Evolutionary conservation across 2,888 invertebrate species (phyloP).

Genomic region (Agrochola lota): DNA sequence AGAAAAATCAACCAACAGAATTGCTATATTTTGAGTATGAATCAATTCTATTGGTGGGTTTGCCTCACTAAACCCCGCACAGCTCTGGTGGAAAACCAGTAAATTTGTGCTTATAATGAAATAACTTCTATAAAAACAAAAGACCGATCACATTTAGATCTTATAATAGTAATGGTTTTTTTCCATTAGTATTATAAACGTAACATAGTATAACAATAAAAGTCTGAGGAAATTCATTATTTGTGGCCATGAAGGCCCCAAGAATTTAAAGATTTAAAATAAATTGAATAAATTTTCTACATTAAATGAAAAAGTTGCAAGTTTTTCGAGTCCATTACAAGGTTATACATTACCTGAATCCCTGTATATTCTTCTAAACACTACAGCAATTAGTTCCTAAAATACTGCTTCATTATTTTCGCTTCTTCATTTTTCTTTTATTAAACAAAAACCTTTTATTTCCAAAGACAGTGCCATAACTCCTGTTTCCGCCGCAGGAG

Average conservation of each 20-base stretch:
- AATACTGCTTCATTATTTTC: not conserved
- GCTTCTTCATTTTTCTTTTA: not conserved
- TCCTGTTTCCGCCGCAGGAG: constrained; percentile 65
- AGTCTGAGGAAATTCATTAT: not conserved
- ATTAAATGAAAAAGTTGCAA: not conserved
- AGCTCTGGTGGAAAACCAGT: not conserved
- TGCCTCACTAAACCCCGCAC: not conserved
- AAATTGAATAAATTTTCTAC: not conserved
- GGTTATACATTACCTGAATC: not conserved
- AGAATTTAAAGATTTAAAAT: not conserved
- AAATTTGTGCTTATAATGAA: not conserved
- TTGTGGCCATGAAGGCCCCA: not conserved
- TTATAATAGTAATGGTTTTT: too few species aligned
- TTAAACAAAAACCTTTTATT: not conserved
- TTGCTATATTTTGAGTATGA: too few species aligned
- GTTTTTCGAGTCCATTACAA: not conserved
- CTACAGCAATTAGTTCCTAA: not conserved
- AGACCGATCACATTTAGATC: too few species aligned
- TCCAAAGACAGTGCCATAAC: constrained; percentile 17
- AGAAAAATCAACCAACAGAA: not conserved
- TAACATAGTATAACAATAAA: not conserved
- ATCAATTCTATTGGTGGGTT: not conserved
- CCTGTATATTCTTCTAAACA: not conserved
- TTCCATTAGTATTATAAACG: not conserved
- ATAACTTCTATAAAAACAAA: not conserved